Conservation (phyloP, 2,113 vertebrate genomes). For the Cyprinodon variegatus region DNA sequence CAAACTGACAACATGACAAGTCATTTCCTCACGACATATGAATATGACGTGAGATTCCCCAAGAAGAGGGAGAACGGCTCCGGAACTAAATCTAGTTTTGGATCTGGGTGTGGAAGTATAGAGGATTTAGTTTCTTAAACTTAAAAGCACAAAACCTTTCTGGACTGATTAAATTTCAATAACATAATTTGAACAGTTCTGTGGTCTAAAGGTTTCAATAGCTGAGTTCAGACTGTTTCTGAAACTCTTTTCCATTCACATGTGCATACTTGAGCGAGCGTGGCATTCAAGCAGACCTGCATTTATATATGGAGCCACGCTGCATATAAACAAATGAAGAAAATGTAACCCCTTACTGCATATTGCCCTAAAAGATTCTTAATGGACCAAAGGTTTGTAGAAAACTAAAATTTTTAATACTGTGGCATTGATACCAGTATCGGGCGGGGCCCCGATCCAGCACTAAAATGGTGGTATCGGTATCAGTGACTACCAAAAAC, state of each 20-base stretch:
- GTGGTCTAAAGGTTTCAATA: no score
- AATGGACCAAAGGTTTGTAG: no score
- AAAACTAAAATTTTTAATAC: no score
- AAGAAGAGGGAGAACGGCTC: not conserved
- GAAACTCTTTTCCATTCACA: no score
- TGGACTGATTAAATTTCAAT: no score
- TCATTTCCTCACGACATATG: conserved; percentile 13
- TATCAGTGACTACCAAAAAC: no score
- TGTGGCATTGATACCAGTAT: no score
- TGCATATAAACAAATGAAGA: not conserved
- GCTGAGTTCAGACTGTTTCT: no score
- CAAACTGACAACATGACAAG: not conserved
- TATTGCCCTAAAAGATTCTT: not conserved
- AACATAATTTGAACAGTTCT: no score
- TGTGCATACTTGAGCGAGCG: not conserved
- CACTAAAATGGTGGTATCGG: no score
- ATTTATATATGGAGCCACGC: not conserved
- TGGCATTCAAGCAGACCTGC: not conserved
- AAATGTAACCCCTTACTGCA: not conserved
- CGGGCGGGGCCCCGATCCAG: no score
- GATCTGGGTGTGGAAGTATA: no score
- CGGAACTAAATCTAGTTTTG: not conserved
- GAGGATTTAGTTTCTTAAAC: not conserved
- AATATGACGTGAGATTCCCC: not conserved
- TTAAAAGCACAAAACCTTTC: not conserved